phyloP scores from a whole-genome alignment of 35 echinoderm and acorn worm species.

The Apostichopus japonicus region DNA sequence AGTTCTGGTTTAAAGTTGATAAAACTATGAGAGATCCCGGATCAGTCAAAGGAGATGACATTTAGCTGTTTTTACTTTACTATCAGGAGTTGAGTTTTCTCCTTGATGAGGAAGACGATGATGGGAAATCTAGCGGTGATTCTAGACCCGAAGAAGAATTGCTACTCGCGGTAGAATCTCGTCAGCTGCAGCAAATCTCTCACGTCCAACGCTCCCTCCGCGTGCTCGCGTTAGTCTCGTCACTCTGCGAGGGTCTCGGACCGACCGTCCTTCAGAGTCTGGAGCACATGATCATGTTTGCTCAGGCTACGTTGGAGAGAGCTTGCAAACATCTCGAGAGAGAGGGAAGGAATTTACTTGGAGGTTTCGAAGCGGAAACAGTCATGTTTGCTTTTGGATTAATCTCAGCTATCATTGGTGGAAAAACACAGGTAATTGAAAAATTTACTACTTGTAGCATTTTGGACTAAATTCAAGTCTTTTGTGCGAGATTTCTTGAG shows the following conservation, averaged over 20 bases:
- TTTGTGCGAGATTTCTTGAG: background rate
- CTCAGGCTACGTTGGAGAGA: conserved; percentile 74
- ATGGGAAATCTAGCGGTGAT: background rate
- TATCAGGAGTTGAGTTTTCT: conserved; percentile 61
- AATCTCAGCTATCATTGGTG: conserved; percentile 60
- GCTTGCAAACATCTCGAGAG: conserved; percentile 61
- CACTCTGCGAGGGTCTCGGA: conserved; percentile 72
- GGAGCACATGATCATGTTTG: conserved; percentile 78
- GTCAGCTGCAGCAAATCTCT: conserved; percentile 30
- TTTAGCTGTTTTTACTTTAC: background rate
- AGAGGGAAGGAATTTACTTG: conserved; percentile 20
- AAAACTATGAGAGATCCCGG: too few species aligned
- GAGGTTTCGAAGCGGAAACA: conserved; percentile 82
- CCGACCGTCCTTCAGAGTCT: conserved; percentile 76
- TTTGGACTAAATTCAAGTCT: too few species aligned
- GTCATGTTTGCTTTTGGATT: conserved; percentile 79
- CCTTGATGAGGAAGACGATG: background rate
- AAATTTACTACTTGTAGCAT: background rate
- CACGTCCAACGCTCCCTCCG: conserved; percentile 64
- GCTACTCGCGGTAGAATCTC: conserved; percentile 57
- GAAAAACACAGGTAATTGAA: conserved; percentile 65
- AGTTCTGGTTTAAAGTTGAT: too few species aligned
- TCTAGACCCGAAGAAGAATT: background rate
- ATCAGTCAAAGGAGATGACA: too few species aligned
- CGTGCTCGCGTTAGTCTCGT: conserved; percentile 69